Evolutionary conservation across 2,113 vertebrate genomes (phyloP), one percentile per base, ranked within the genome.

Genomic region (Cephalophus harveyi): DNA sequence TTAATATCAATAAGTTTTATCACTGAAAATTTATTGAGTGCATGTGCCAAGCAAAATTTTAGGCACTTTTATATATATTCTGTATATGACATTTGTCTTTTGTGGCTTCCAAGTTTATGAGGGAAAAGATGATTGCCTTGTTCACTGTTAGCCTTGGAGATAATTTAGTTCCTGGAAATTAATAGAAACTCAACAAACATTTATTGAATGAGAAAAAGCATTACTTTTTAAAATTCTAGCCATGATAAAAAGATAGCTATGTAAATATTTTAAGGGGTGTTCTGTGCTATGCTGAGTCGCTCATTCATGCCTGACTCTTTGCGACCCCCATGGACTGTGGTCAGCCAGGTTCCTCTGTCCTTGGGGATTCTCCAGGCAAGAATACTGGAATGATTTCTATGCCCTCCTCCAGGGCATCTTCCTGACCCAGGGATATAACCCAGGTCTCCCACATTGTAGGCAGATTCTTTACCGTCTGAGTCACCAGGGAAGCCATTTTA

Each of bases 161-260:
- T 78, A 91, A 67, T 60, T 16, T 23, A 74, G 4, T 76, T 82
- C 21, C 84, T 55, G 23, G 30, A 82, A 91, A 82, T 60, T 64
- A 67, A 95, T 59, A 97, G 7, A 19, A 91, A 59, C 28, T 71
- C 17, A 78, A 30, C 50, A 94, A 79, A 46, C 59, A 67, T 93
- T 71, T 79, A 11, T 59, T 76, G 17, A 89, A 60, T 89, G 28
- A 71, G 60, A 64, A 60, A 86, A 84, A 13, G 6, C 17, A 50
- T 62, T 84, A 9, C 11, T 84, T 95, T 95, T 27, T 62, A 17
- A 74, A 74, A 14, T 40, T 92, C 48, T 71, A 81, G 13, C 17
- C 12, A 43, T 55, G 10, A 59, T 62, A 64, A 79, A 30, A 78
- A 30, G 60, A 78, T 95, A 48, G 7, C 27, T 81, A 15, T 50